Conservation (phyloP, 1,140 invertebrate genomes). For the Zaprionus ornatus region DNA sequence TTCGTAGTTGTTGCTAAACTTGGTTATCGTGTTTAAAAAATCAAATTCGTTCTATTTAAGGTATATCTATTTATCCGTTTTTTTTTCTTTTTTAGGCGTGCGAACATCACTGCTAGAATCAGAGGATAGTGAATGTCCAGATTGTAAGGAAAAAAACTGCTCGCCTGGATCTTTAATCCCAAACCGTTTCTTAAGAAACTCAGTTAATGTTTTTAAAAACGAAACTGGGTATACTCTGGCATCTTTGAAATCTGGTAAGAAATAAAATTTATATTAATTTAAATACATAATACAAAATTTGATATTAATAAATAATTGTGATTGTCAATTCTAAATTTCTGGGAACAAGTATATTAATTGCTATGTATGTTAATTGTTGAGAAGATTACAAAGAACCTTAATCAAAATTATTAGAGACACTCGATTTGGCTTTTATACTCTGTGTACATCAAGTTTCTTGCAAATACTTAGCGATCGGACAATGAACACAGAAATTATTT, state of each 20-base stretch:
- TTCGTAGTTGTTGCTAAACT: background rate
- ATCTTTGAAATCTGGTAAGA: conserved; percentile 56
- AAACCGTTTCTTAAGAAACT: conserved; percentile 94
- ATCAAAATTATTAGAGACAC: too few species aligned
- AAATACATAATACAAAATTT: background rate
- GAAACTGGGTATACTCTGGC: conserved; percentile 90
- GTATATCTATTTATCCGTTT: conserved; percentile 21
- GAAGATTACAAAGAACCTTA: too few species aligned
- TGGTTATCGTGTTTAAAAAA: background rate
- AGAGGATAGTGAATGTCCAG: conserved; percentile 97
- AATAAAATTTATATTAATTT: too few species aligned
- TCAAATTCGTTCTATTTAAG: too few species aligned
- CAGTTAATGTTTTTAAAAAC: conserved; percentile 94
- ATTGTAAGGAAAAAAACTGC: conserved; percentile 95
- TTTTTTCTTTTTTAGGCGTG: conserved; percentile 88
- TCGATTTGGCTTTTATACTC: too few species aligned
- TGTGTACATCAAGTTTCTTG: too few species aligned
- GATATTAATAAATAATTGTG: too few species aligned
- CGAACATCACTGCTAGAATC: conserved; percentile 94
- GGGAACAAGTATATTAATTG: too few species aligned
- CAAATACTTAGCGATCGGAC: too few species aligned
- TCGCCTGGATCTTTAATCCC: conserved; percentile 96
- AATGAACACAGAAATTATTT: too few species aligned
- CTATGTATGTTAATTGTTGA: too few species aligned
- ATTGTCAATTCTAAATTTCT: too few species aligned